Evolutionary conservation across 1,140 invertebrate species (phyloP).

Genomic region (Tetramorium parvispinum): DNA sequence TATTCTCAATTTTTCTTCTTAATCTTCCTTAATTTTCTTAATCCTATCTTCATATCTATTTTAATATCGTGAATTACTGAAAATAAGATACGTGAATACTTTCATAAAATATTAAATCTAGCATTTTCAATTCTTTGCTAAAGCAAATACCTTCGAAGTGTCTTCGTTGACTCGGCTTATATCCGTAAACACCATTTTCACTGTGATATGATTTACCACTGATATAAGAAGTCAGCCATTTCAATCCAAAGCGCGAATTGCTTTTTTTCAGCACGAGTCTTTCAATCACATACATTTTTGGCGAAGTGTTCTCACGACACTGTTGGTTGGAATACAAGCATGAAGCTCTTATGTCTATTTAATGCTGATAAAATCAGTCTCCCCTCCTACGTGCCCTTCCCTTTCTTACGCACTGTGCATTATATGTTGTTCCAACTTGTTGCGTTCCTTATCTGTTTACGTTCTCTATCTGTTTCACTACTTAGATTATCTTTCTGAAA

Average conservation of each 20-base stretch:
- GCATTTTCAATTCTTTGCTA: background rate
- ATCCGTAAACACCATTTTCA: slow-evolving; percentile 87
- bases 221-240: background rate
- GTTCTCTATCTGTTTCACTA: slow-evolving; percentile 7
- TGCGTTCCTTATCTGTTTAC: slow-evolving; percentile 46
- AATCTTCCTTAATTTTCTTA: too few relatives aligned
- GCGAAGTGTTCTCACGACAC: background rate
- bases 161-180: slow-evolving; percentile 81
- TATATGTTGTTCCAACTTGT: background rate
- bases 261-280: background rate
- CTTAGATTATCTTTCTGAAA: background rate
- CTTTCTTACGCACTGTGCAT: background rate
- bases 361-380: background rate
- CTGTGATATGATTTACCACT: slow-evolving; percentile 85
- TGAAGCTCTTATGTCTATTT: background rate
- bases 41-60: too few relatives aligned
- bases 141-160: slow-evolving; percentile 84
- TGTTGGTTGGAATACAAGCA: background rate
- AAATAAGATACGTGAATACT: background rate
- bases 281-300: slow-evolving; percentile 45
- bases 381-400: too few relatives aligned
- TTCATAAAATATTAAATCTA: background rate
- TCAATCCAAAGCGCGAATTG: background rate
- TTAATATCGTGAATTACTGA: too few relatives aligned
- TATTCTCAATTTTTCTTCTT: too few relatives aligned